A percentile compares a stretch with the other conserved stretches of the same genome.
Evolutionary conservation across 2,797 vertebrate species (phyloP).

Genomic region (Siniperca scherzeri): DNA sequence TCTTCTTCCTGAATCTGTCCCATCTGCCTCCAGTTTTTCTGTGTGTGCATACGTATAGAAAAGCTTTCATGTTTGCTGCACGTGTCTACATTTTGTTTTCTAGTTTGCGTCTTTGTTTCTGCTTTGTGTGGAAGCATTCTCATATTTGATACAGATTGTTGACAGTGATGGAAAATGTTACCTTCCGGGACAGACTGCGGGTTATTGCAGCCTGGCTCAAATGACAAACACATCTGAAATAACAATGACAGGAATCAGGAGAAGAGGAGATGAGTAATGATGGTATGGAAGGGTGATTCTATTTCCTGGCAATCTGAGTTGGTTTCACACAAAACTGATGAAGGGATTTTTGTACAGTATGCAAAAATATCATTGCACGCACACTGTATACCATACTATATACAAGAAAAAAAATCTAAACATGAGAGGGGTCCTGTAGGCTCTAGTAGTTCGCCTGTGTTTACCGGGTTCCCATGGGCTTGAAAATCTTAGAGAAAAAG

Average conservation of each 20-base stretch:
- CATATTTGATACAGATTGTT: slow-evolving; percentile 26
- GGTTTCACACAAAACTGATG: slow-evolving; percentile 27
- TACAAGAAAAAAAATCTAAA: not conserved
- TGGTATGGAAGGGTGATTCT: slow-evolving; percentile 31
- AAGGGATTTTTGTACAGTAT: slow-evolving; percentile 39
- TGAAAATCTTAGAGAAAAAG: not conserved
- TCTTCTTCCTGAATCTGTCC: not conserved
- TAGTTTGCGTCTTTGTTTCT: not conserved
- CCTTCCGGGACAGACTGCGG: slow-evolving; percentile 38
- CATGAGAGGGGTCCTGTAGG: not conserved
- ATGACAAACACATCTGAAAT: slow-evolving; percentile 41
- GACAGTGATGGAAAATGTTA: slow-evolving; percentile 40
- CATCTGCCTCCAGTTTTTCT: not conserved
- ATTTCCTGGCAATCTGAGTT: slow-evolving; percentile 53
- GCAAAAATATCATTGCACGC: not conserved
- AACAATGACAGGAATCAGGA: slow-evolving; percentile 43
- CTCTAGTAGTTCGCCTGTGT: not conserved
- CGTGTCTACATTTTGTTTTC: not conserved
- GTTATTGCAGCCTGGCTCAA: slow-evolving; percentile 6
- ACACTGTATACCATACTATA: not conserved
- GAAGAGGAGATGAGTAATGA: slow-evolving; percentile 51
- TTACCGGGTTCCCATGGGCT: not conserved
- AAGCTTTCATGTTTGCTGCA: not conserved
- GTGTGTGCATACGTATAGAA: no score
- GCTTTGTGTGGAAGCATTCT: not conserved